A percentile compares a stretch with the other conserved stretches of the same genome.
Evolutionary conservation across 2,113 vertebrate genomes (phyloP).

Genomic region (Triplophysa tibetana): DNA sequence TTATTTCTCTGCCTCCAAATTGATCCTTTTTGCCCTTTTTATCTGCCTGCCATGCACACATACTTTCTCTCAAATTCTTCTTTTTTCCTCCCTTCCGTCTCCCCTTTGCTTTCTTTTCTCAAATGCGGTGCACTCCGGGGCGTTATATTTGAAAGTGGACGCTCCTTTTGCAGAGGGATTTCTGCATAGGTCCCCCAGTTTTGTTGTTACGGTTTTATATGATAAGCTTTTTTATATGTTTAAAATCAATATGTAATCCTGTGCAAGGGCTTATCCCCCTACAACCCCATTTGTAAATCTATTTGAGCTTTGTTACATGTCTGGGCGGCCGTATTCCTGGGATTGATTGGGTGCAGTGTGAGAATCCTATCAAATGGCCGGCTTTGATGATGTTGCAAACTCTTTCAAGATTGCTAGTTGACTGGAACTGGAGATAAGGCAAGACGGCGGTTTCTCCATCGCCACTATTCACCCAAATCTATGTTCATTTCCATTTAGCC

Average conservation of each 20-base stretch:
- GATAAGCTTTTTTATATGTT: slow-evolving; percentile 99
- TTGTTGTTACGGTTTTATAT: slow-evolving; percentile 94
- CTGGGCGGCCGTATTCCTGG: slow-evolving; percentile 89
- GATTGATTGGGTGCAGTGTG: slow-evolving; percentile 98
- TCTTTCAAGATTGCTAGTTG: slow-evolving; percentile 95
- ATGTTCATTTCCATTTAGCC: slow-evolving; percentile 66
- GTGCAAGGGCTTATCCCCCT: slow-evolving; percentile 99
- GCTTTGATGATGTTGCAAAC: slow-evolving; percentile 97
- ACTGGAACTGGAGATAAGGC: slow-evolving; percentile 93
- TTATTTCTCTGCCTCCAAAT: slow-evolving; percentile 85
- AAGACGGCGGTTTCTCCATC: slow-evolving; percentile 80
- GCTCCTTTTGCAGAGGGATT: slow-evolving; percentile 94
- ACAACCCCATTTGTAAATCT: slow-evolving; percentile 99
- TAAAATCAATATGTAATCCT: slow-evolving; percentile 99
- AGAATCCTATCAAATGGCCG: slow-evolving; percentile 94
- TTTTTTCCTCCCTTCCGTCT: slow-evolving; percentile 23
- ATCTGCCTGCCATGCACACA: slow-evolving; percentile 73
- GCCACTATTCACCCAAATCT: slow-evolving; percentile 67
- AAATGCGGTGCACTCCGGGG: slow-evolving; percentile 84
- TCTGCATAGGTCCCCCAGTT: slow-evolving; percentile 97
- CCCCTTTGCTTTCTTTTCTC: slow-evolving; percentile 70
- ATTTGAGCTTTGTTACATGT: slow-evolving; percentile 99
- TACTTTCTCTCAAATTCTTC: slow-evolving; percentile 39
- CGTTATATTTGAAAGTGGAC: slow-evolving; percentile 87
- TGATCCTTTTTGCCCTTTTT: slow-evolving; percentile 84